Base-by-base conservation (phyloP, 2,888 invertebrate genomes). In the Ferdinandea cuprea region DNA sequence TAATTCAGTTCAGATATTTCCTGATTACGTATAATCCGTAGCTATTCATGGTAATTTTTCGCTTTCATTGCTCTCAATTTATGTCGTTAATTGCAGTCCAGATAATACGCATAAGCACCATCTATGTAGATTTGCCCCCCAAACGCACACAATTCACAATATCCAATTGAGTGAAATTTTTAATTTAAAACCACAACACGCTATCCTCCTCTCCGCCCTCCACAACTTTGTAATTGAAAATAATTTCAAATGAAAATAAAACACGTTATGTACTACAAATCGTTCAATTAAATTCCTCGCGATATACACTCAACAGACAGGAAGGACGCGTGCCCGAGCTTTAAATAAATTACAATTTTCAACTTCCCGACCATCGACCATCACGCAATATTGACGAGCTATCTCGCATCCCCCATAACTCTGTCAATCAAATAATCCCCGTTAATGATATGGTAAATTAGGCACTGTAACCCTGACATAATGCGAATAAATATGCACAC, bases 371-470 rank as follows among this genome's bases (percentile, higher is more conserved):
- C 25, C 15, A 32, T 25, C 13, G 6, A 15, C 3, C 3, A 54
- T 11, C 37, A 11, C 8, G 19, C 25, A 17, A 19, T 50, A 71
- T 40, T 71, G 61, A 15, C 63, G 11, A 17, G 25, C 37, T 63
- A 72, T 63, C n/a, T n/a, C 71, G 42, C 52, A 52, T 44, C 40
- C 40, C n/a, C 61, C 52, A 25, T 25, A 25, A 25, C 2, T 13
- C 13, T 13, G 52, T 28, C 50, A 52, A 28, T 76, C 74, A 76
- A 68, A 50, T 44, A 66, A 68, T 59, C 59, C 59, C 5, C 46
- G 66, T 40, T 68, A 68, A 76, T 68, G 68, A 76, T 59, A 59
- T 44, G 58, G 59, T 28, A 68, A 68, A 68, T 68, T 68, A 52
- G 46, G 28, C 42, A 66, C 21, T 17, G 35, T 52, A 59, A 50